A percentile compares a stretch with the other conserved stretches of the same genome.
Evolutionary conservation across 2,888 invertebrate species (phyloP).

Genomic region (Mallateleia sp.): DNA sequence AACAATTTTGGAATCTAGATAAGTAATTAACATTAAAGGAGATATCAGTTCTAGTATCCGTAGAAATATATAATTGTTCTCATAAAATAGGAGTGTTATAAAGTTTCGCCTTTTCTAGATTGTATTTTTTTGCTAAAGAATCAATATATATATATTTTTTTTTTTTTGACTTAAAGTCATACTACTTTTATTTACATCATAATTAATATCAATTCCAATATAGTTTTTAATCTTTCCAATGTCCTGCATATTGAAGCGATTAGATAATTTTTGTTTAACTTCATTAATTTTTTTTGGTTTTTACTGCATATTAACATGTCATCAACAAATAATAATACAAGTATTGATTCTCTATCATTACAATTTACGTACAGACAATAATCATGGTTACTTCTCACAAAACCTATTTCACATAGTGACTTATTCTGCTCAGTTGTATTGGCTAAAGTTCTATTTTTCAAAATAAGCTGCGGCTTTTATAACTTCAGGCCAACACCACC

Average conservation of each 20-base stretch:
- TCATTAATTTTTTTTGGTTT: conserved; percentile 41
- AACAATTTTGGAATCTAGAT: no score
- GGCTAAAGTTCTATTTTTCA: conserved; percentile 65
- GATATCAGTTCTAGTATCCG: conserved; percentile 63
- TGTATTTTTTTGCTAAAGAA: conserved; percentile 53
- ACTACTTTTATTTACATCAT: conserved; percentile 30
- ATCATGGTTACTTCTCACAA: conserved; percentile 60
- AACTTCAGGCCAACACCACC: conserved; percentile 46
- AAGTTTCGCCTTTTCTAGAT: conserved; percentile 47
- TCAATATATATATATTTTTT: no score
- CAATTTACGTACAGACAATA: conserved; percentile 55
- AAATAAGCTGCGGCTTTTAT: conserved; percentile 56
- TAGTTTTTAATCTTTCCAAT: conserved; percentile 51
- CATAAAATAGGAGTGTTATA: conserved; percentile 54
- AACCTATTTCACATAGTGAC: no score
- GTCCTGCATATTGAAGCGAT: conserved; percentile 52
- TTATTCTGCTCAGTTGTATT: conserved; percentile 55
- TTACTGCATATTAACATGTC: conserved; percentile 9
- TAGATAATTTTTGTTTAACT: no score
- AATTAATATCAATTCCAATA: conserved; percentile 61
- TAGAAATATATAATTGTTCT: conserved; percentile 60
- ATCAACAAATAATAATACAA: neutral
- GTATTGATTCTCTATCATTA: neutral
- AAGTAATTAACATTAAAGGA: no score
- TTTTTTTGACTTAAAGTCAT: conserved; percentile 56